Percentiles rank a stretch among this genome's conserved stretches.
phyloP scores from a whole-genome alignment of 2,113 vertebrate species.

The Halcyon senegalensis region DNA sequence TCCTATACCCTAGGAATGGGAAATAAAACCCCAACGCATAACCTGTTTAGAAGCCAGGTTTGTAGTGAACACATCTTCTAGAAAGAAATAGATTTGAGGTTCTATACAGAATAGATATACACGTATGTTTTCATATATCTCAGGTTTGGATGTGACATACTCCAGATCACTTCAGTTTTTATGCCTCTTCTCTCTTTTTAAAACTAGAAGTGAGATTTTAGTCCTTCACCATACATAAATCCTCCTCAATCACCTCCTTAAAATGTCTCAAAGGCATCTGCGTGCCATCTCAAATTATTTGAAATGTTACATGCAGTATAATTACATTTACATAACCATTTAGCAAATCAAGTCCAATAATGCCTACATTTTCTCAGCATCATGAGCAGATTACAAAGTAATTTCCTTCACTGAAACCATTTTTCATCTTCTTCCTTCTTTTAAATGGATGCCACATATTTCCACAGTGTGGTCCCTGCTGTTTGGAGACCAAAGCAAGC shows the following conservation, averaged over 20 bases:
- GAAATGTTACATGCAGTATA: conserved; percentile 46
- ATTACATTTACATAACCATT: conserved; percentile 71
- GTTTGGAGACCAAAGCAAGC: background rate
- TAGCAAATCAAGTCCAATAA: conserved; percentile 54
- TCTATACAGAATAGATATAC: background rate
- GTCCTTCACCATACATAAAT: conserved; percentile 3
- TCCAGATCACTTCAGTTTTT: background rate
- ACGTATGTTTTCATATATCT: background rate
- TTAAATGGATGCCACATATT: background rate
- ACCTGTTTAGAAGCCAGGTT: background rate
- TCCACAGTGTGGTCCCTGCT: background rate
- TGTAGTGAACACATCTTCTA: background rate
- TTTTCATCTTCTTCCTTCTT: background rate
- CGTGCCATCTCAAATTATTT: conserved; percentile 17
- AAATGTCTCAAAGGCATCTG: conserved; percentile 42
- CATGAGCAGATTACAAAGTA: conserved; percentile 23
- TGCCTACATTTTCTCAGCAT: conserved; percentile 23
- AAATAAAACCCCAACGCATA: background rate
- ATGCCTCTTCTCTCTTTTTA: background rate
- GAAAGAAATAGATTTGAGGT: background rate
- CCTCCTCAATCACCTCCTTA: conserved; percentile 16
- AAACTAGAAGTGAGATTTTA: background rate
- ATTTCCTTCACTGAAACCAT: background rate
- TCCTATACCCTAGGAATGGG: background rate
- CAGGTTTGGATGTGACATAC: background rate